phyloP scores from a whole-genome alignment of 1,140 invertebrate species.

The Drosophila prosaltans region DNA sequence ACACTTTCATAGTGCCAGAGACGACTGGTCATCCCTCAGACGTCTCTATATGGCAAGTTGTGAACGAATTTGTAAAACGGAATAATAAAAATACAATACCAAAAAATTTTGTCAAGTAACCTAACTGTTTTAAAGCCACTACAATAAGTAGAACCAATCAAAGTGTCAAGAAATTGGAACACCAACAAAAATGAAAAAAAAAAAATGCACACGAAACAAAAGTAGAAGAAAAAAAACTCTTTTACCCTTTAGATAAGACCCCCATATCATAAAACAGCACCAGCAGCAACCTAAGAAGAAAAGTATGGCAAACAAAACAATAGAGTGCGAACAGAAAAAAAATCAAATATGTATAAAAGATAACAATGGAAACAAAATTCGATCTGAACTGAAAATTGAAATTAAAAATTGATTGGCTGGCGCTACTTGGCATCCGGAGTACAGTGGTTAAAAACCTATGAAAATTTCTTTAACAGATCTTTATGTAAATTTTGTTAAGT shows the following conservation, averaged over 20 bases:
- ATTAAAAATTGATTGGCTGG: conserved; percentile 73
- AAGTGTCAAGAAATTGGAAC: conserved; percentile 44
- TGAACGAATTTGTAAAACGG: conserved; percentile 64
- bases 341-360: conserved; percentile 20
- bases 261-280: conserved; percentile 14
- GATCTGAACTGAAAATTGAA: conserved; percentile 58
- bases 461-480: too few species aligned
- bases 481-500: too few species aligned
- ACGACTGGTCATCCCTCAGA: conserved; percentile 49
- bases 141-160: conserved; percentile 49
- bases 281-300: conserved; percentile 39
- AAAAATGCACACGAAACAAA: not conserved
- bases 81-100: conserved; percentile 44
- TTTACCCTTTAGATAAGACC: conserved; percentile 38
- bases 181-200: conserved; percentile 6
- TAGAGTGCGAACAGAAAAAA: conserved; percentile 51
- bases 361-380: conserved; percentile 36
- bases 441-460: conserved; percentile 41
- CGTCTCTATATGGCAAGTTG: conserved; percentile 56
- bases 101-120: conserved; percentile 33
- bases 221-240: conserved; percentile 30
- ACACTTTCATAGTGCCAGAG: conserved; percentile 53
- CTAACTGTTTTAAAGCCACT: conserved; percentile 35
- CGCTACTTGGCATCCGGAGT: conserved; percentile 54
- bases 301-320: conserved; percentile 47